Conservation (phyloP, 2,888 invertebrate genomes). For the Lasioglossum marginatum region DNA sequence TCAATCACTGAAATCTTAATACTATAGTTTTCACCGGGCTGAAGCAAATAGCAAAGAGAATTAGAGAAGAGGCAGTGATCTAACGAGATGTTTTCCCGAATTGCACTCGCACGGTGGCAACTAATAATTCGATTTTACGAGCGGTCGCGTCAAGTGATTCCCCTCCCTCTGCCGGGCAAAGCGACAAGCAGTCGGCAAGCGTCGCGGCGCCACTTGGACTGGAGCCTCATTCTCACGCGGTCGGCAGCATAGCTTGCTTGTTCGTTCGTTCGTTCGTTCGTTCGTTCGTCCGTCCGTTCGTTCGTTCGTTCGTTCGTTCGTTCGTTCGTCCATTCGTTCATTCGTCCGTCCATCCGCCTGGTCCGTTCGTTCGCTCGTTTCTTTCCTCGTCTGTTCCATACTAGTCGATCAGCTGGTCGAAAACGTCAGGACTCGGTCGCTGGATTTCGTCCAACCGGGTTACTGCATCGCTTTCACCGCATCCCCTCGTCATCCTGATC, state of each 20-base stretch:
- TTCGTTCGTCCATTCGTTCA: conserved; percentile 5
- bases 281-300: conserved; percentile 21
- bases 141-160: conserved; percentile 62
- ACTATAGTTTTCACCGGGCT: neutral
- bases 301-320: conserved; percentile 20
- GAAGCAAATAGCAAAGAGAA: neutral
- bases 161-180: conserved; percentile 38
- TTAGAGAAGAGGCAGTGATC: conserved; percentile 68
- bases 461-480: conserved; percentile 70
- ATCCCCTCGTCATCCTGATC: conserved; percentile 51
- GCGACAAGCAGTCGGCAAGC: conserved; percentile 67
- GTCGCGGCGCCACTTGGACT: conserved; percentile 81
- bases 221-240: conserved; percentile 75
- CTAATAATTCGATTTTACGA: conserved; percentile 83
- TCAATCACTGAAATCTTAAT: neutral
- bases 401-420: conserved; percentile 81
- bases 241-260: conserved; percentile 18
- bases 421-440: conserved; percentile 66
- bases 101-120: conserved; percentile 72
- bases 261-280: conserved; percentile 11
- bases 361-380: conserved; percentile 12
- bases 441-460: conserved; percentile 84
- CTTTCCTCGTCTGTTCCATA: conserved; percentile 49
- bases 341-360: neutral
- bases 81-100: conserved; percentile 80